These are phyloP conservation scores for Sebastes umbrosus DNA, from an alignment of 2,797 vertebrate species.

Conservation along the genomic window DNA sequence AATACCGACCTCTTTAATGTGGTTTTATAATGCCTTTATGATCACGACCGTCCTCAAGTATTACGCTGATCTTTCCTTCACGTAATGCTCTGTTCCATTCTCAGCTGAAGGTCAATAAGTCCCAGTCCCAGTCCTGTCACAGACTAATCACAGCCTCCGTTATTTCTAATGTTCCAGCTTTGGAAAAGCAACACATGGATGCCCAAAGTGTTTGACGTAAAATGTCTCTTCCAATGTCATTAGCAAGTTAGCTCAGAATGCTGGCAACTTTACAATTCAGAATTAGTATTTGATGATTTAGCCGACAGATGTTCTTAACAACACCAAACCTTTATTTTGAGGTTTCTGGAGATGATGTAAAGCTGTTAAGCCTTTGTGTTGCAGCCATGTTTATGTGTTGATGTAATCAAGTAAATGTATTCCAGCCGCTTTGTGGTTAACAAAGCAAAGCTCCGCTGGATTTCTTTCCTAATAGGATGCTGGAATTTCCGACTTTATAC, in stretches of 20 bases:
- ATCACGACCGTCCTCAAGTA: not conserved
- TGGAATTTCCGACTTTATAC: slow-evolving; percentile 29
- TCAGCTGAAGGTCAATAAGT: slow-evolving; percentile 22
- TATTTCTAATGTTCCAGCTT: slow-evolving; percentile 12
- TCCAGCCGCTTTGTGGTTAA: slow-evolving; percentile 24
- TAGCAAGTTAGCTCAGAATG: not conserved
- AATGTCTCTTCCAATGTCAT: slow-evolving; percentile 3
- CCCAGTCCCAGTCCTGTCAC: not conserved
- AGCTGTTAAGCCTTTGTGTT: not conserved
- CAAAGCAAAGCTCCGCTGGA: not conserved
- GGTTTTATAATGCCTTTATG: not conserved
- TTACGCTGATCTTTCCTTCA: not conserved
- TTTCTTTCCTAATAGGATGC: slow-evolving; percentile 28
- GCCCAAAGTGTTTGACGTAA: not conserved
- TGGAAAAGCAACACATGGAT: slow-evolving; percentile 20
- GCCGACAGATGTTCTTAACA: not conserved
- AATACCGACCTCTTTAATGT: not conserved
- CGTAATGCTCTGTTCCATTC: not conserved
- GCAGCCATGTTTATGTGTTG: not conserved
- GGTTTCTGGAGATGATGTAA: not conserved
- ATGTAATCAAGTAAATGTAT: slow-evolving; percentile 23
- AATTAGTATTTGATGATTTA: not conserved
- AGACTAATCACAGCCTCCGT: not conserved
- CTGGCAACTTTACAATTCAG: not conserved
- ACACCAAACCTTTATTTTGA: slow-evolving; percentile 12